Base-by-base conservation (phyloP, 2,888 invertebrate genomes). In the Caenorhabditis sp. region DNA sequence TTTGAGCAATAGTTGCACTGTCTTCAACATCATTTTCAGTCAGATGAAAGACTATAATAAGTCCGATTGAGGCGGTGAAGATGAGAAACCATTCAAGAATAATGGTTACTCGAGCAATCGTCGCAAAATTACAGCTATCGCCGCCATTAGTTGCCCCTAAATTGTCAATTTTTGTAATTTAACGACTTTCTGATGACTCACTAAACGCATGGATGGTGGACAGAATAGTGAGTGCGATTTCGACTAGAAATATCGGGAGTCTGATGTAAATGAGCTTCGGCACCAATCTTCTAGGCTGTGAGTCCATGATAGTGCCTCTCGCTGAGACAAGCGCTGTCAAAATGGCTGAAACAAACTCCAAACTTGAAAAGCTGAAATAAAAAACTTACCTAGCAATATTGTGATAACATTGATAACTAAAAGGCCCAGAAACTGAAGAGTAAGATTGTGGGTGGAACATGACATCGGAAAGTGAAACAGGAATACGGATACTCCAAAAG, bases 291-390 rank as follows among this genome's bases (percentile, higher is more conserved):
- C 95, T 91, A 6, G 93, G 92, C 62, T 92, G 92, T 26, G 93
- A 92, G 83, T 94, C 93, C 75, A 93, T 93, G 84, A 95, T 94
- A 75, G 94, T 93, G 27, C 95, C 95, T 84, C 93, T 92, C 71
- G 88, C 84, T 82, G 89, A 84, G 84, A 89, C 59, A 77, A 86
- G 66, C 77, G 88, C 71, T 88, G 82, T 75, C 8, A 79, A 41
- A 43, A 85, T 66, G 37, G 79, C 82, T 80, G 52, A 41, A 78
- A 77, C 17, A 9, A 13, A 9, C 37, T 35, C 32, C 26, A 17
- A 9, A 15, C 7, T 22, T 24, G 11, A 17, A 59, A 26, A n/a
- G 45, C 17, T 8, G 11, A 50, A 24, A 17, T 7, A 27, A 50
- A 24, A 55, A 59, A 37, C 39, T 48, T 24, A 79, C 79, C 73